Percentiles rank a stretch among this genome's conserved stretches.
These are phyloP conservation scores for Trichechus manatus DNA, from an alignment of 2,113 vertebrate species.

Conservation along the genomic window DNA sequence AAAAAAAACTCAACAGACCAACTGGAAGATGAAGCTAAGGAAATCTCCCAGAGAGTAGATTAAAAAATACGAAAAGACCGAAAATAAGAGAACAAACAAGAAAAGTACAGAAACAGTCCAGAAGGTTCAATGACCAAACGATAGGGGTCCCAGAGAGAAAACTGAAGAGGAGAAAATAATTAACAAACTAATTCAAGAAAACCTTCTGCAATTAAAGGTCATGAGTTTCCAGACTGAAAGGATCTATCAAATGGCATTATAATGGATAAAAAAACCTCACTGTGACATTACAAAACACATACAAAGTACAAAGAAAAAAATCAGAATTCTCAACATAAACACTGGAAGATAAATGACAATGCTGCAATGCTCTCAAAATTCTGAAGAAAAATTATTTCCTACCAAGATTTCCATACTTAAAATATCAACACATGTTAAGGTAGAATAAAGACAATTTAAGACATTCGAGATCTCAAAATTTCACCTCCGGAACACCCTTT, in stretches of 20 bases:
- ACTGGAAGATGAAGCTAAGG: background rate
- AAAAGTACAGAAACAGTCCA: no score
- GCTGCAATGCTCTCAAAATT: background rate
- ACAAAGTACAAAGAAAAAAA: background rate
- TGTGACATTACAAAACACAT: background rate
- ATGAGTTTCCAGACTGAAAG: background rate
- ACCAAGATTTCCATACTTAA: background rate
- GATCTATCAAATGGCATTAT: background rate
- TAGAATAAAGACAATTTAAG: background rate
- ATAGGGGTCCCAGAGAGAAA: no score
- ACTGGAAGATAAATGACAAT: background rate
- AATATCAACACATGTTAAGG: background rate
- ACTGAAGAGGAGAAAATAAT: background rate
- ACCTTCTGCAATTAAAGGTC: background rate
- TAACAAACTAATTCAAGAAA: conserved; percentile 16
- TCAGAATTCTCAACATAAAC: background rate
- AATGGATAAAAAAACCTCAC: background rate
- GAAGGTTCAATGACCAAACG: no score
- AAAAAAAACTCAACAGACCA: background rate
- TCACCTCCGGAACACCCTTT: background rate
- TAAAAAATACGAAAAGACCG: background rate
- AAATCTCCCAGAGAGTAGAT: background rate
- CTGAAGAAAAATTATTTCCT: conserved; percentile 29
- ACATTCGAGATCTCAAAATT: background rate
- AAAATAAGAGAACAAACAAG: no score